These are phyloP conservation scores for Limnephilus marmoratus DNA, from an alignment of 2,888 invertebrate genomes.

Conservation along the genomic window DNA sequence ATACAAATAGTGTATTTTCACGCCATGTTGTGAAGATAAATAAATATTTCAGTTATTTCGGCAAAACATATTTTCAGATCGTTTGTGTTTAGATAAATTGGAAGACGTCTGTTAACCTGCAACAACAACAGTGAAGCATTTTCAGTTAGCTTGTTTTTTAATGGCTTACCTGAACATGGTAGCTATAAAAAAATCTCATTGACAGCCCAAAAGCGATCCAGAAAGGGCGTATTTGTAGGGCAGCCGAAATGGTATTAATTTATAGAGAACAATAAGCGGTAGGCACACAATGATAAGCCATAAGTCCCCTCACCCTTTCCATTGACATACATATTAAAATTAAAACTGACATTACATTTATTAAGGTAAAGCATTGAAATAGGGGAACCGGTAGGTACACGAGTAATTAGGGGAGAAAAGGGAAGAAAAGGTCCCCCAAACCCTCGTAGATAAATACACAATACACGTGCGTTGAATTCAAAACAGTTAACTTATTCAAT, in stretches of 20 bases:
- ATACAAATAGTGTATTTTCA: too few relatives aligned
- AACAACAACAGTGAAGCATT: not conserved
- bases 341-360: constrained; percentile 2
- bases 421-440: constrained; percentile 3
- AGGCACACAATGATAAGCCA: not conserved
- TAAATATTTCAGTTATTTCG: not conserved
- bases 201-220: not conserved
- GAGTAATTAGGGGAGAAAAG: constrained; percentile 19
- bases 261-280: not conserved
- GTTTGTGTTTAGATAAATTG: not conserved
- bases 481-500: constrained; percentile 4
- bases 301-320: not conserved
- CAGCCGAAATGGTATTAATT: not conserved
- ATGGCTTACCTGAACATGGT: not conserved
- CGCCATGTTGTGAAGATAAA: too few relatives aligned
- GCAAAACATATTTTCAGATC: too few relatives aligned
- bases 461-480: constrained; percentile 22
- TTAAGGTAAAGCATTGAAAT: constrained; percentile 2
- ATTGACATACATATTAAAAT: not conserved
- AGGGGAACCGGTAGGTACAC: constrained; percentile 7
- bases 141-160: not conserved
- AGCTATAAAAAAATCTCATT: not conserved
- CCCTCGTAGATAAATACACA: constrained; percentile 6
- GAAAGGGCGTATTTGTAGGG: not conserved
- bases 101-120: not conserved